Percentiles rank a stretch among this genome's conserved stretches.
Evolutionary conservation across 2,113 vertebrate species (phyloP).

Genomic region (Clarias magur): DNA sequence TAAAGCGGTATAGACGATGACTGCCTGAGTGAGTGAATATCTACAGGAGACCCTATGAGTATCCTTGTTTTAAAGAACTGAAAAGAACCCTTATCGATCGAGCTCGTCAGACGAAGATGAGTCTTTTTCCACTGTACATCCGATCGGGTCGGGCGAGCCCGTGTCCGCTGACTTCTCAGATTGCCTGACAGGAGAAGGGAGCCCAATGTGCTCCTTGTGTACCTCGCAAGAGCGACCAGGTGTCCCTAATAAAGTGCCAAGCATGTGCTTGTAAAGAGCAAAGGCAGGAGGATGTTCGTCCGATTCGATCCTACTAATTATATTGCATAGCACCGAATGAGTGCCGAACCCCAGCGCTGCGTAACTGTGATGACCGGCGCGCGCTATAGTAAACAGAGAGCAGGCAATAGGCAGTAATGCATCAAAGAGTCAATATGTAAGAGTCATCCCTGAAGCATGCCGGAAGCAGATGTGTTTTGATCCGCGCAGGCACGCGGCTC

Average conservation of each 20-base stretch:
- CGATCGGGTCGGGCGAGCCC: background rate
- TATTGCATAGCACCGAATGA: background rate
- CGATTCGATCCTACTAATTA: background rate
- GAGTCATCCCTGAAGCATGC: constrained; percentile 28
- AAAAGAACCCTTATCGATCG: background rate
- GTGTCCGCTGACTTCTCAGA: background rate
- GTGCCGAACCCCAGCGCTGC: background rate
- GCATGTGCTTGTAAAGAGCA: background rate
- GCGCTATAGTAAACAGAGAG: constrained; percentile 56
- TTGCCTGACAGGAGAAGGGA: background rate
- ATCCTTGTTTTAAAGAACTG: background rate
- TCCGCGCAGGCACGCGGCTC: constrained; percentile 79
- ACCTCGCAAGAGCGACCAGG: background rate
- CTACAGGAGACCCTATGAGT: background rate
- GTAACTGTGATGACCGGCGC: background rate
- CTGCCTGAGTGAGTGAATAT: background rate
- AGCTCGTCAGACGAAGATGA: background rate
- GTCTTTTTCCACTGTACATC: background rate
- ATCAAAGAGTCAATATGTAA: constrained; percentile 27
- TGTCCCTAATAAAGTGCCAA: background rate
- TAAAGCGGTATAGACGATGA: too few relatives aligned
- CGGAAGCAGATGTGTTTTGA: constrained; percentile 72
- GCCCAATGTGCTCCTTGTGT: background rate
- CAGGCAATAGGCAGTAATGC: constrained; percentile 1
- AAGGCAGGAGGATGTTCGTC: background rate